These are phyloP conservation scores for Drosophila sordidapex DNA, from an alignment of 2,888 invertebrate species.

Conservation along the genomic window DNA sequence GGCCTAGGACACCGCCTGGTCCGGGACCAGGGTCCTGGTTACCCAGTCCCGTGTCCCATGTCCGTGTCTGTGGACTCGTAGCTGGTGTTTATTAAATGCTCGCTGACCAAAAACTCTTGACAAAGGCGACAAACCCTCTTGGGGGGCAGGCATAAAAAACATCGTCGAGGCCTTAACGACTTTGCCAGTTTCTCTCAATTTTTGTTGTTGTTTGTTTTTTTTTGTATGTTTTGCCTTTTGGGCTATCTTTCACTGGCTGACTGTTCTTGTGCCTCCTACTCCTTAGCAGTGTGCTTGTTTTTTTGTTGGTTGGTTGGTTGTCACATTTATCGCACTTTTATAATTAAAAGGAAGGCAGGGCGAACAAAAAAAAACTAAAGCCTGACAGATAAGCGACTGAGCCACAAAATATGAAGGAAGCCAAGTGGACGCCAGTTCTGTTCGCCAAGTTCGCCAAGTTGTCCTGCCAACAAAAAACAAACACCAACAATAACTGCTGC, in stretches of 20 bases:
- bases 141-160: constrained; percentile 60
- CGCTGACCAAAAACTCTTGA: constrained; percentile 67
- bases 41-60: not conserved
- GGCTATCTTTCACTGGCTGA: constrained; percentile 55
- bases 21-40: constrained; percentile 4
- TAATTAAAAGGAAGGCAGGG: constrained; percentile 64
- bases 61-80: constrained; percentile 7
- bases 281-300: constrained; percentile 8
- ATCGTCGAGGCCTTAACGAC: constrained; percentile 65
- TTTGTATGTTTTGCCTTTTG: constrained; percentile 25
- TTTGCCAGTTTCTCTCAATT: constrained; percentile 49
- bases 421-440: constrained; percentile 3
- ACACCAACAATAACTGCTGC: constrained; percentile 24
- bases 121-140: constrained; percentile 56
- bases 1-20: constrained; percentile 12
- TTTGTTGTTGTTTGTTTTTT: not conserved
- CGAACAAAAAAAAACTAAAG: constrained; percentile 29
- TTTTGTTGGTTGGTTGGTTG: constrained; percentile 41
- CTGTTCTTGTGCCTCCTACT: constrained; percentile 1
- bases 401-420: constrained; percentile 46
- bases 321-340: constrained; percentile 80
- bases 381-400: constrained; percentile 51
- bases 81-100: constrained; percentile 75
- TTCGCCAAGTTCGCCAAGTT: constrained; percentile 4
- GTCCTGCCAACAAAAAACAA: constrained; percentile 13